Conservation (phyloP, 1,140 invertebrate species). For the Zophobas morio region DNA sequence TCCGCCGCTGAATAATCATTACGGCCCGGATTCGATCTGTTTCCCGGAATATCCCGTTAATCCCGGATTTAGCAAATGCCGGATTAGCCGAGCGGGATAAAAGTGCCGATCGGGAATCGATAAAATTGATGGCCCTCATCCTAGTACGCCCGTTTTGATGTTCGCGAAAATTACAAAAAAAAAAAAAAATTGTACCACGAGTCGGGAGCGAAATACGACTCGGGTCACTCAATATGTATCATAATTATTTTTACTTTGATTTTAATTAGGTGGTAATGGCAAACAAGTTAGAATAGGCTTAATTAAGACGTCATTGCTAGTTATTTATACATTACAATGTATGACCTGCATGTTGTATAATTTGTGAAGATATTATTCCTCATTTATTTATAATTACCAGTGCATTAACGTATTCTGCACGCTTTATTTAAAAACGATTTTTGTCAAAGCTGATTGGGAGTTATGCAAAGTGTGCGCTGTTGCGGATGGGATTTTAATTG, state of each 20-base stretch:
- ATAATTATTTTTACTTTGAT: conserved; percentile 35
- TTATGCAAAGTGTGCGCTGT: conserved; percentile 1
- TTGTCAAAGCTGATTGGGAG: neutral
- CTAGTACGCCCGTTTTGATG: conserved; percentile 18
- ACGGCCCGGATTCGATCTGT: conserved; percentile 56
- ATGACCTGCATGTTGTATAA: conserved; percentile 31
- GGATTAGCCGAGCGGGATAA: conserved; percentile 56
- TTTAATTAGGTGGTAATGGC: conserved; percentile 37
- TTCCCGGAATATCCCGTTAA: conserved; percentile 53
- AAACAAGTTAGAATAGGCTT: conserved; percentile 31
- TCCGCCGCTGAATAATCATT: conserved; percentile 44
- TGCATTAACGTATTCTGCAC: conserved; percentile 4
- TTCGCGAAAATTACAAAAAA: neutral
- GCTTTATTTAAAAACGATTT: conserved; percentile 2
- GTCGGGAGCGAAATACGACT: neutral
- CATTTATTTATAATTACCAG: conserved; percentile 33
- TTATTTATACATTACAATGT: conserved; percentile 41
- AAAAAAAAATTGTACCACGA: neutral
- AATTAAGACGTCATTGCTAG: conserved; percentile 42
- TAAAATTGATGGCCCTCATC: conserved; percentile 46
- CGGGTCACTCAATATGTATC: conserved; percentile 3
- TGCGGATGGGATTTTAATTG: conserved; percentile 17
- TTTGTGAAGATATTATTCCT: conserved; percentile 38
- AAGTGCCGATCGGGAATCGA: conserved; percentile 54
- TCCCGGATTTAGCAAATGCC: conserved; percentile 58